These are phyloP conservation scores for Pharmacophagus antenor DNA, from an alignment of 2,888 invertebrate genomes.

Conservation along the genomic window DNA sequence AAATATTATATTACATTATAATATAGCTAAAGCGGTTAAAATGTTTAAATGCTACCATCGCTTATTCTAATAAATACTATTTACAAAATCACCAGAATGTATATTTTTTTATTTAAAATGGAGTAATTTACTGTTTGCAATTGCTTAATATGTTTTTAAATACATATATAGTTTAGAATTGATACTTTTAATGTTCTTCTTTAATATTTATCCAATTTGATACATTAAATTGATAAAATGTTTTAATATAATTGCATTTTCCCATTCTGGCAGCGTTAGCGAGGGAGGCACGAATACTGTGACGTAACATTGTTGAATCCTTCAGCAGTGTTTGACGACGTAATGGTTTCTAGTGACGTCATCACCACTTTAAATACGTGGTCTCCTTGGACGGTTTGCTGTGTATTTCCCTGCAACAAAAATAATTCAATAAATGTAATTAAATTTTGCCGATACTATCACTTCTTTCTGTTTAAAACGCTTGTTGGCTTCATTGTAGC, in stretches of 20 bases:
- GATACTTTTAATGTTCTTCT: background rate
- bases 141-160: constrained; percentile 6
- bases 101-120: constrained; percentile 30
- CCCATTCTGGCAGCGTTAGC: constrained; percentile 73
- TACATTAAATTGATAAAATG: constrained; percentile 6
- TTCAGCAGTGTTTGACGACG: constrained; percentile 39
- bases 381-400: constrained; percentile 70
- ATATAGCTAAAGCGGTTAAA: constrained; percentile 74
- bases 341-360: constrained; percentile 38
- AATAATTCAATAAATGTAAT: constrained; percentile 25
- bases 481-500: constrained; percentile 59
- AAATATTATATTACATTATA: constrained; percentile 80
- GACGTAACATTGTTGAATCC: constrained; percentile 57
- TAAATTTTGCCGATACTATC: constrained; percentile 7
- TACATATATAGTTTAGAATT: constrained; percentile 2
- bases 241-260: constrained; percentile 54
- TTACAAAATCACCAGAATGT: constrained; percentile 78
- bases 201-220: background rate
- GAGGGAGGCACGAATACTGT: constrained; percentile 78
- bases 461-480: constrained; percentile 45
- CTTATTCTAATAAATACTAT: constrained; percentile 79
- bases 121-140: background rate
- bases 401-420: constrained; percentile 76
- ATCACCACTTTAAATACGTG: constrained; percentile 68
- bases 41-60: constrained; percentile 72